Percentiles rank a stretch among this genome's conserved stretches.
phyloP scores from a whole-genome alignment of 2,113 vertebrate genomes.

The Aplodontia rufa region DNA sequence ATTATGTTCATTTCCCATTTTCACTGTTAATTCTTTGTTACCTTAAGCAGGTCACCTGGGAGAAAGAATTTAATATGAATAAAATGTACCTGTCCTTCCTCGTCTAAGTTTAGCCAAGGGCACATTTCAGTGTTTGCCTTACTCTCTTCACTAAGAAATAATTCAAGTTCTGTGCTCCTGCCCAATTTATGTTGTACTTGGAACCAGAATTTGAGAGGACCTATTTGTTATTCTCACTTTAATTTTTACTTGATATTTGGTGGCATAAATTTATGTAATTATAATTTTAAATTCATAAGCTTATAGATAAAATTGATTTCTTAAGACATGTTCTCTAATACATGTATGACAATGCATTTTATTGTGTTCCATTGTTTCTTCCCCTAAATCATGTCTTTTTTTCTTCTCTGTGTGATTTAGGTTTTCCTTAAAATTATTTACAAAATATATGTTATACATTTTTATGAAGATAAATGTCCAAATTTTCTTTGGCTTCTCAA shows the following conservation, averaged over 20 bases:
- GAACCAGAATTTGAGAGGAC: neutral
- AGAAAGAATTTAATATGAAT: conserved; percentile 47
- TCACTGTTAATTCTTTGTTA: conserved; percentile 55
- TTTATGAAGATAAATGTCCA: neutral
- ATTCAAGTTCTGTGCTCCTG: neutral
- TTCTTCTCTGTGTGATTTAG: neutral
- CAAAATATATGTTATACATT: neutral
- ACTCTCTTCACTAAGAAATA: conserved; percentile 3
- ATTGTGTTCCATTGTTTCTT: neutral
- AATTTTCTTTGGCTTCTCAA: neutral
- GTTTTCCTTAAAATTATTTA: neutral
- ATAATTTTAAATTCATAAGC: neutral
- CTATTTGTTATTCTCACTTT: neutral
- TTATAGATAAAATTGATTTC: neutral
- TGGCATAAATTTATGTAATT: neutral
- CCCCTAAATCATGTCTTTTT: neutral
- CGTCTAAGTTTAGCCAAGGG: neutral
- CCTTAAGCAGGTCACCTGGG: conserved; percentile 5
- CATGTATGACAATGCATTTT: neutral
- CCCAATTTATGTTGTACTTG: neutral
- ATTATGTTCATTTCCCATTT: conserved; percentile 30
- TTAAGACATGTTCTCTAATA: conserved; percentile 9
- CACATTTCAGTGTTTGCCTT: neutral
- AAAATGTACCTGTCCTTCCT: neutral
- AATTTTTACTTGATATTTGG: conserved; percentile 7